Conservation (phyloP, 1,140 invertebrate species). For the Bombus confusus region DNA sequence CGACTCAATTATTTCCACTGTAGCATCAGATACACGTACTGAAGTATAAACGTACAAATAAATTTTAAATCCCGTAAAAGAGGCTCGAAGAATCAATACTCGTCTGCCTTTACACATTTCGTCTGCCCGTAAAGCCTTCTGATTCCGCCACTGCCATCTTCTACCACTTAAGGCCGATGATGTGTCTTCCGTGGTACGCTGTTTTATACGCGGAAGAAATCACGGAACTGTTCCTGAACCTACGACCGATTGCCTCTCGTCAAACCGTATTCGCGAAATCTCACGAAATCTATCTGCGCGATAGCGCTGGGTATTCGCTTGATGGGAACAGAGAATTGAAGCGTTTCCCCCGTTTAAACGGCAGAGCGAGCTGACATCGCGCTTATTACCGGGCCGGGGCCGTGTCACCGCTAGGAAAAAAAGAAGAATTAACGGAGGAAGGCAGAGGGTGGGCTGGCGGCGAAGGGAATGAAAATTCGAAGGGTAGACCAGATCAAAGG, state of each 20-base stretch:
- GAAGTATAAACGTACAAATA: too few relatives aligned
- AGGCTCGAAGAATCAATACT: too few relatives aligned
- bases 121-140: too few relatives aligned
- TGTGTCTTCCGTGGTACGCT: too few relatives aligned
- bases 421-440: slow-evolving; percentile 59
- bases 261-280: neutral
- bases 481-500: slow-evolving; percentile 59
- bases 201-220: too few relatives aligned
- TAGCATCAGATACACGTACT: too few relatives aligned
- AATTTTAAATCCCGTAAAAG: too few relatives aligned
- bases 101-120: too few relatives aligned
- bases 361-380: neutral
- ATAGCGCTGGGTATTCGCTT: neutral
- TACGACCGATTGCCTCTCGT: neutral
- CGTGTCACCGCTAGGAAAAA: slow-evolving; percentile 55
- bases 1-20: too few relatives aligned
- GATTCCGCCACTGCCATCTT: too few relatives aligned
- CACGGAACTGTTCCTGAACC: too few relatives aligned
- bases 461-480: slow-evolving; percentile 57
- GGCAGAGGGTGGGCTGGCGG: slow-evolving; percentile 29
- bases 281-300: neutral
- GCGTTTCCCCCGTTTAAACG: neutral
- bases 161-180: too few relatives aligned
- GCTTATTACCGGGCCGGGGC: slow-evolving; percentile 33
- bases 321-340: neutral